Conservation (phyloP, 2,113 vertebrate genomes). For the Dendropsophus ebraccatus region DNA sequence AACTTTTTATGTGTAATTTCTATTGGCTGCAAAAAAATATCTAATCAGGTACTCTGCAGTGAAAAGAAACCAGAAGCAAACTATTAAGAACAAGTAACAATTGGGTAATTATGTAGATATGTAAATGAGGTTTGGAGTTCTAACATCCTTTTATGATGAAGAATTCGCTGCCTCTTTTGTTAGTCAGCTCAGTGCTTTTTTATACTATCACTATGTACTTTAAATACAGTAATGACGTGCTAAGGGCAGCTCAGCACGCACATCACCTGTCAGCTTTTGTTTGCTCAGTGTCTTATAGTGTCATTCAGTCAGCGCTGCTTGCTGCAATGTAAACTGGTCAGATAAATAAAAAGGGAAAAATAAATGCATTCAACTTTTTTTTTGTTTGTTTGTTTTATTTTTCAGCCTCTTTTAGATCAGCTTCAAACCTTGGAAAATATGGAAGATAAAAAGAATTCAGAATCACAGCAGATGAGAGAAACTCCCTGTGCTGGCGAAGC, state of each 20-base stretch:
- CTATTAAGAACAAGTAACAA: background rate
- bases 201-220: background rate
- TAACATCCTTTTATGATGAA: background rate
- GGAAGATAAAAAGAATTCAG: constrained; percentile 54
- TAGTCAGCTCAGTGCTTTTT: too few species aligned
- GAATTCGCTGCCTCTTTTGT: too few species aligned
- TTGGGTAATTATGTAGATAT: background rate
- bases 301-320: background rate
- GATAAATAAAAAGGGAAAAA: background rate
- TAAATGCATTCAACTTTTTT: background rate
- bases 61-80: background rate
- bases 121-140: background rate
- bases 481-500: background rate
- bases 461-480: background rate
- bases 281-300: background rate
- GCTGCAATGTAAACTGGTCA: too few species aligned
- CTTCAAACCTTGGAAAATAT: constrained; percentile 77
- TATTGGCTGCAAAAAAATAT: background rate
- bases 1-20: background rate
- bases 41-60: background rate
- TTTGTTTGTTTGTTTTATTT: background rate
- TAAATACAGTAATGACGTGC: background rate
- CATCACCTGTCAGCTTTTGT: background rate
- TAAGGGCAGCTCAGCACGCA: background rate
- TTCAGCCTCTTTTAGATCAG: constrained; percentile 84